Conservation (phyloP, 2,888 invertebrate genomes). For the Mechanitis mazaeus region DNA sequence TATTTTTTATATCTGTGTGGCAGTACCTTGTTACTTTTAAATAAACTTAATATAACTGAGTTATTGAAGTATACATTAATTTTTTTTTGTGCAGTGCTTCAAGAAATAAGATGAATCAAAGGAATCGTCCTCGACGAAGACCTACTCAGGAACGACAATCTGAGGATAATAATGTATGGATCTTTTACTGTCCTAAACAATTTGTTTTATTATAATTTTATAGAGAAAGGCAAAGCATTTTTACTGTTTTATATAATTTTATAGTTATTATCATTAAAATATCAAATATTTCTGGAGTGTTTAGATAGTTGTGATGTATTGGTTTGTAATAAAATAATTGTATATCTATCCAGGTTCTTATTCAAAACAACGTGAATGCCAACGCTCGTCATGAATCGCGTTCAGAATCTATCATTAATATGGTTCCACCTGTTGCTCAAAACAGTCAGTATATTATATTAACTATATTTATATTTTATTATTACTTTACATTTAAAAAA, state of each 20-base stretch:
- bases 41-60: neutral
- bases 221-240: too few relatives aligned
- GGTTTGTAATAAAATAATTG: too few relatives aligned
- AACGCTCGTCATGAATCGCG: constrained; percentile 55
- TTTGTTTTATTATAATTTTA: neutral
- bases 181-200: neutral
- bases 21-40: neutral
- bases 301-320: constrained; percentile 15
- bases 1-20: too few relatives aligned
- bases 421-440: constrained; percentile 59
- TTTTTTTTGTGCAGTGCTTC: constrained; percentile 45
- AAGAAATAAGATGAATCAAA: constrained; percentile 64
- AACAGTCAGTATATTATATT: constrained; percentile 42
- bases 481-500: too few relatives aligned
- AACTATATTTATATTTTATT: neutral
- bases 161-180: constrained; percentile 56
- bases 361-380: constrained; percentile 49
- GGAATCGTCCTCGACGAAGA: constrained; percentile 57
- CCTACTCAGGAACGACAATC: constrained; percentile 55
- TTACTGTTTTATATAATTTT: too few relatives aligned
- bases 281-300: neutral
- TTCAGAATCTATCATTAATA: constrained; percentile 53
- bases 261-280: too few relatives aligned
- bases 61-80: too few relatives aligned
- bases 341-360: constrained; percentile 36